phyloP scores from a whole-genome alignment of 1,140 invertebrate genomes.

The Bombus superbus region DNA sequence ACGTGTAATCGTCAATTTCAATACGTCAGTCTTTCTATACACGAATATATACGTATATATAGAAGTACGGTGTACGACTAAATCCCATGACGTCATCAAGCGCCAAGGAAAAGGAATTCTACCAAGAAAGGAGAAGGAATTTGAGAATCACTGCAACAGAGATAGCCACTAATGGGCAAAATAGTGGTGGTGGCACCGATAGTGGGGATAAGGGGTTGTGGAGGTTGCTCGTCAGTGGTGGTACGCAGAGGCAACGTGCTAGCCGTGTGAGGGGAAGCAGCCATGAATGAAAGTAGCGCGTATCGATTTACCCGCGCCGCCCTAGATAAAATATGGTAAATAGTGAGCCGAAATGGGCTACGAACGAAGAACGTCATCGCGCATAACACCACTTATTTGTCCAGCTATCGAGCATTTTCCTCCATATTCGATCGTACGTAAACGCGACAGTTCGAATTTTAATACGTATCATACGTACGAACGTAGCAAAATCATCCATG shows the following conservation, averaged over 20 bases:
- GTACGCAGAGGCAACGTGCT: conserved; percentile 73
- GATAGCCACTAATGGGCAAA: conserved; percentile 43
- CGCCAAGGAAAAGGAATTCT: too few species aligned
- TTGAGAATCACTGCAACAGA: conserved; percentile 62
- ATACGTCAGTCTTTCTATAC: too few species aligned
- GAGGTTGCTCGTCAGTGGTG: conserved; percentile 49
- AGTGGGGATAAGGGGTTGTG: conserved; percentile 13
- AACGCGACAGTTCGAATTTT: background rate
- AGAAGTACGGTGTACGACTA: too few species aligned
- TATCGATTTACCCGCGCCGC: conserved; percentile 79
- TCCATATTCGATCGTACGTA: background rate
- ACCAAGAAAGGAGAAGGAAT: conserved; percentile 5
- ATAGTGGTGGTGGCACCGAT: conserved; percentile 32
- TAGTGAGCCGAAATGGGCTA: conserved; percentile 53
- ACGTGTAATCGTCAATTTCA: too few species aligned
- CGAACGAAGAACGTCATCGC: conserved; percentile 45
- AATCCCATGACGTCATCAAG: too few species aligned
- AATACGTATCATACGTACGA: too few species aligned
- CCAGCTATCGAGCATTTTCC: background rate
- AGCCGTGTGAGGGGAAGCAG: conserved; percentile 68
- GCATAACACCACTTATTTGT: conserved; percentile 15
- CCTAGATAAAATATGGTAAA: conserved; percentile 76
- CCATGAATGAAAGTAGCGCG: conserved; percentile 79
- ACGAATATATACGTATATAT: too few species aligned
- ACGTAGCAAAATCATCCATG: background rate